Conservation (phyloP, 2,888 invertebrate genomes). For the Thecophora atra region DNA sequence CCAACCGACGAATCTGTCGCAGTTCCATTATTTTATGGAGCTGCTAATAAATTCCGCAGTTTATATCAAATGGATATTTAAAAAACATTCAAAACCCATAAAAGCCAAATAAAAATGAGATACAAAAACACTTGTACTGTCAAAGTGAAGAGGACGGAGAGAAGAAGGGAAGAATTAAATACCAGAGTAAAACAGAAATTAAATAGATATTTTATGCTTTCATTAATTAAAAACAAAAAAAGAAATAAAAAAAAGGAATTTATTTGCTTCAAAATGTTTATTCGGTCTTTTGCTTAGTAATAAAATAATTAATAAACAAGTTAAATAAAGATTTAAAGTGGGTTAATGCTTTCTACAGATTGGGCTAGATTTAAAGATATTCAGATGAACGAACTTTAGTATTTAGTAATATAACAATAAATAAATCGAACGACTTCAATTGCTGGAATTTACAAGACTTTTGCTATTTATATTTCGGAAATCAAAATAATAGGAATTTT, state of each 20-base stretch:
- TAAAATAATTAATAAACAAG: not conserved
- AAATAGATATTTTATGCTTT: not conserved
- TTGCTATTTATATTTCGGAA: no score
- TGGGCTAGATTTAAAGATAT: no score
- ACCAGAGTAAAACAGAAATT: not conserved
- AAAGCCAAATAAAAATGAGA: slow-evolving; percentile 37
- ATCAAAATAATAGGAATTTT: no score
- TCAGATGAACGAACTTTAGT: no score
- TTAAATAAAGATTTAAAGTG: no score
- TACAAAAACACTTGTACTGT: not conserved
- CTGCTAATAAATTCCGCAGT: slow-evolving; percentile 49
- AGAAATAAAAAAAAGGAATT: not conserved
- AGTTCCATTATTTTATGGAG: no score
- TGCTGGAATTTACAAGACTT: no score
- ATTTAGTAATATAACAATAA: no score
- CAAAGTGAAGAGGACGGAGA: not conserved
- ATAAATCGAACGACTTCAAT: no score
- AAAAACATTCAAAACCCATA: slow-evolving; percentile 47
- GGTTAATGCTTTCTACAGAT: no score
- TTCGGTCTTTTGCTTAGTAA: not conserved
- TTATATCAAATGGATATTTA: slow-evolving; percentile 54
- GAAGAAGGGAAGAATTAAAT: not conserved
- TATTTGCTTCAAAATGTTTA: not conserved
- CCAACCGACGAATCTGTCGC: no score
- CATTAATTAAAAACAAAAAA: not conserved